These are phyloP conservation scores for Tyrophagus putrescentiae DNA, from an alignment of 1,140 invertebrate species.

Conservation along the genomic window DNA sequence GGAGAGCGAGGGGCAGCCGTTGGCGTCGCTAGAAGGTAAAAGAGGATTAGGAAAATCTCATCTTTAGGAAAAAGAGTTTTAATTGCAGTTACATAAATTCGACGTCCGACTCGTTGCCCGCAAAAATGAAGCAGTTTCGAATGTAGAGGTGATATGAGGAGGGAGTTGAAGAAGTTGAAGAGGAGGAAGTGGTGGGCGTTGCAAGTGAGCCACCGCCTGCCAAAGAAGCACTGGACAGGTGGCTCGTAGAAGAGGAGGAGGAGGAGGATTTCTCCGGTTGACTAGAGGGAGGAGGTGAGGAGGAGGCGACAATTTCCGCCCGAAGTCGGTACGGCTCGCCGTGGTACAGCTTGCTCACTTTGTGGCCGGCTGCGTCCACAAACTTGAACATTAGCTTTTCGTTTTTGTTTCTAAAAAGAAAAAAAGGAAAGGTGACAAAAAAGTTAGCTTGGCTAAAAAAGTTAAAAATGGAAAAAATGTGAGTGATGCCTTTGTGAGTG, in stretches of 20 bases:
- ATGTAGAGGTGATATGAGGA: constrained; percentile 21
- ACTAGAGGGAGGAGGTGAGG: constrained; percentile 13
- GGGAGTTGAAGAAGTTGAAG: not conserved
- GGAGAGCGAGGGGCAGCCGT: not conserved
- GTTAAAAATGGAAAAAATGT: not conserved
- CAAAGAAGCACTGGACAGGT: no score
- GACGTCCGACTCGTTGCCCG: constrained; percentile 24
- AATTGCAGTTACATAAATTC: constrained; percentile 27
- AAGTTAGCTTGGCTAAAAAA: no score
- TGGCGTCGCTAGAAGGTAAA: no score
- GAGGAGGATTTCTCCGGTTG: no score
- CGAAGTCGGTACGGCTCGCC: constrained; percentile 21
- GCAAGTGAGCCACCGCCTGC: not conserved
- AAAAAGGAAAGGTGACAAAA: no score
- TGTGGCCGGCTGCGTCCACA: constrained; percentile 23
- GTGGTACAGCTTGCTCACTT: constrained; percentile 19
- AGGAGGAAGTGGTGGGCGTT: not conserved
- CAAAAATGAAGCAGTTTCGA: constrained; percentile 27
- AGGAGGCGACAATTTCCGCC: constrained; percentile 14
- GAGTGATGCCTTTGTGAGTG: not conserved
- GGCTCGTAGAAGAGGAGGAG: no score
- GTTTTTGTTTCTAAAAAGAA: constrained; percentile 14
- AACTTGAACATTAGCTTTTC: constrained; percentile 17
- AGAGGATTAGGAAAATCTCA: no score
- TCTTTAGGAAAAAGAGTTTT: no score